A percentile compares a stretch with the other conserved stretches of the same genome.
phyloP scores from a whole-genome alignment of 2,113 vertebrate species.

The Chloropsis cyanopogon region DNA sequence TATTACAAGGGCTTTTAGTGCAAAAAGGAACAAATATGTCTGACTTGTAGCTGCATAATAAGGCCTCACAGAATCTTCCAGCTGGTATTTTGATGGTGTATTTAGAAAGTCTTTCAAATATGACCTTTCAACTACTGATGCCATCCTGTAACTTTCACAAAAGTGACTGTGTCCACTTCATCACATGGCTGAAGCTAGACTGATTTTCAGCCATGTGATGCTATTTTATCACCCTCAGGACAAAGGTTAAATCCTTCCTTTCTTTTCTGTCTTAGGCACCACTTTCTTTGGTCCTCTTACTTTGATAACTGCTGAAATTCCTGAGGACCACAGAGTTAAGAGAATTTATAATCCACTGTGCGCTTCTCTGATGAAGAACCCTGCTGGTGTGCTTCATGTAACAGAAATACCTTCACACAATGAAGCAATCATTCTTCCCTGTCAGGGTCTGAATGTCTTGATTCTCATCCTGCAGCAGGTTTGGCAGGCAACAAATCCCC shows the following conservation, averaged over 20 bases:
- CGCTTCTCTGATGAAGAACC: conserved; percentile 32
- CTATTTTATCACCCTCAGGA: conserved; percentile 68
- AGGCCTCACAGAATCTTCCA: neutral
- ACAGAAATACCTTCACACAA: conserved; percentile 54
- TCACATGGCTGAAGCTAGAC: conserved; percentile 59
- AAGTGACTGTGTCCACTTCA: conserved; percentile 49
- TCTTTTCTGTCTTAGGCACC: conserved; percentile 55
- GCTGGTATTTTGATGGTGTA: neutral
- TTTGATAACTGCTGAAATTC: conserved; percentile 53
- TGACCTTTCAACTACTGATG: conserved; percentile 43
- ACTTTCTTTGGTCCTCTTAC: conserved; percentile 39
- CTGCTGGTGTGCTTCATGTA: conserved; percentile 29
- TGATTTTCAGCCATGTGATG: conserved; percentile 71
- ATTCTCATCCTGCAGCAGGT: conserved; percentile 49
- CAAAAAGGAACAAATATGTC: neutral
- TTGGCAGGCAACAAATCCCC: conserved; percentile 45
- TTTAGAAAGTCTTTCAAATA: conserved; percentile 25
- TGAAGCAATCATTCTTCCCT: conserved; percentile 54
- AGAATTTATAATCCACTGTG: conserved; percentile 44
- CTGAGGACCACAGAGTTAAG: conserved; percentile 41
- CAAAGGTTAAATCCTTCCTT: conserved; percentile 74
- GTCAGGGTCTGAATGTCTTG: conserved; percentile 38
- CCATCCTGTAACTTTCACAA: conserved; percentile 33
- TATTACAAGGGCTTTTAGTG: neutral
- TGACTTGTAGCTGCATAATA: neutral